phyloP scores from a whole-genome alignment of 2,113 vertebrate species.

The Acanthisitta chloris region DNA sequence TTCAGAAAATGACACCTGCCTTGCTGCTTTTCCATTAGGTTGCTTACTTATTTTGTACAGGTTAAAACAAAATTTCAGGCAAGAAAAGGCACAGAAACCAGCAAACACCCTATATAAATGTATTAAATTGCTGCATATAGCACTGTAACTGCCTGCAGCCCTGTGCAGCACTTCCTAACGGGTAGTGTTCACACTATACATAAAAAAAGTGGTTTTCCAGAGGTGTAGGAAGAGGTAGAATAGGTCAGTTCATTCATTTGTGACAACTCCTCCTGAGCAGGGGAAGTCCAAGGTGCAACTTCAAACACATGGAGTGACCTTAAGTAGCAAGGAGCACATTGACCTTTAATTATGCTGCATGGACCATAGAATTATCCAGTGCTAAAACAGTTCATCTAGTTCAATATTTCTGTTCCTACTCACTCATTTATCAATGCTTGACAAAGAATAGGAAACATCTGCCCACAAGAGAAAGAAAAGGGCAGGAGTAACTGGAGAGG shows the following conservation, averaged over 20 bases:
- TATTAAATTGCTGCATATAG: not conserved
- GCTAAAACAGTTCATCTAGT: not conserved
- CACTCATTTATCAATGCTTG: not conserved
- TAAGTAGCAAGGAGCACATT: not conserved
- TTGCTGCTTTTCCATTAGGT: slow-evolving; percentile 52
- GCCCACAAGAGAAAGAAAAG: not conserved
- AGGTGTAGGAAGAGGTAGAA: not conserved
- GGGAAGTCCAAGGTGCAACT: not conserved
- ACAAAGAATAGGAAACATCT: not conserved
- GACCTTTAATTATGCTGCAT: not conserved
- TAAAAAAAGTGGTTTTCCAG: not conserved
- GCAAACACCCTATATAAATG: not conserved
- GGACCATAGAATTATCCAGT: not conserved
- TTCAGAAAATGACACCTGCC: slow-evolving; percentile 71
- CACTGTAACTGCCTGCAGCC: not conserved
- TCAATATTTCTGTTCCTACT: not conserved
- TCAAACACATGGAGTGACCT: not conserved
- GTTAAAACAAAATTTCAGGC: not conserved
- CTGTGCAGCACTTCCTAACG: not conserved
- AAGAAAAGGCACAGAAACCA: not conserved
- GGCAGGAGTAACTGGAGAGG: not conserved
- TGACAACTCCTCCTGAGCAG: not conserved
- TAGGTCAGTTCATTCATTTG: not conserved
- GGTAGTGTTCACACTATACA: not conserved
- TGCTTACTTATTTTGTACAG: slow-evolving; percentile 45